Evolutionary conservation across 2,888 invertebrate genomes (phyloP), one percentile per base, ranked within the genome.

Genomic region (Erebia epiphron): DNA sequence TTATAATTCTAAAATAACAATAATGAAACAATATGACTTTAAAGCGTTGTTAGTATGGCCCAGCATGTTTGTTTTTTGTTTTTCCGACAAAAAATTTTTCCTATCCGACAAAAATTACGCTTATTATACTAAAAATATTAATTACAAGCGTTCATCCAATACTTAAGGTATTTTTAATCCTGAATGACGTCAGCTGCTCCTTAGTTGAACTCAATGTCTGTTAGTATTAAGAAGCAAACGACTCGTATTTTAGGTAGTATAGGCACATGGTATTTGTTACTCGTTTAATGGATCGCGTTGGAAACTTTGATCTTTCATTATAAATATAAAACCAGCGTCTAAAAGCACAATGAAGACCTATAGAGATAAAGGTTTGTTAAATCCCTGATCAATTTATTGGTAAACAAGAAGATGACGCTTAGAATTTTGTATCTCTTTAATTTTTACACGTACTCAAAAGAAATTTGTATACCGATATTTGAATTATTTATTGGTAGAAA

Each of bases 201-300:
- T 18, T 10, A 5, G 10, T 21, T 1, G 21, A 5, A 10, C 11
- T 18, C 18, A 21, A 21, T 56, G 10, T 56, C 52, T 16, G 7
- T 14, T 43, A 9, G 18, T 46, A 46, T 62, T 62, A 62, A 21
- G 21, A 46, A 7, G 4, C 21, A 11, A 61, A 14, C 61, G 1
- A 46, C 46, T 16, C 16, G 3, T 43, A 41, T 43, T 60, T 16
- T 35, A 2, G 41, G 4, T 16, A 16, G 76, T n/a, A n/a, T n/a
- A n/a, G n/a, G n/a, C n/a, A n/a, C n/a, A n/a, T 70, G 76, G 78
- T 77, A 78, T 76, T 79, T 79, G 69, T 70, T 71, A 16, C 65
- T 46, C 65, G 62, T 50, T 67, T 69, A 68, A 72, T 71, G 62
- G 66, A 75, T 72, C 18, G 60, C 46, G 18, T 58, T 43, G 35